phyloP scores from a whole-genome alignment of 2,888 invertebrate genomes.

The Diarsia mendica region DNA sequence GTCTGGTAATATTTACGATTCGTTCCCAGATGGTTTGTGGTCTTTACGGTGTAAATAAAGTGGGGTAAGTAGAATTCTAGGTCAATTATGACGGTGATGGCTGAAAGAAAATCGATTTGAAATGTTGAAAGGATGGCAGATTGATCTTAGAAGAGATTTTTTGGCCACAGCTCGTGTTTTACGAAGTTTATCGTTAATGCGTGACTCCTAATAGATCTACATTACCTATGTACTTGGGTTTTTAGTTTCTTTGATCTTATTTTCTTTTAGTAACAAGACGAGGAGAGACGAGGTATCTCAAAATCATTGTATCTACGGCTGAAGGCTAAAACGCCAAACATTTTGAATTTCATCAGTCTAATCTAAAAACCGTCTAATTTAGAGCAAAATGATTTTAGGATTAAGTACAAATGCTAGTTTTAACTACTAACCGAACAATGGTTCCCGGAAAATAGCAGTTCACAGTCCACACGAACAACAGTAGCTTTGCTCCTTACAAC shows the following conservation, averaged over 20 bases:
- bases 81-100: conserved; percentile 24
- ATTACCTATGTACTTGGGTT: not conserved
- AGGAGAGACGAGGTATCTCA: no score
- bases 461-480: not conserved
- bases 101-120: not conserved
- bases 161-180: not conserved
- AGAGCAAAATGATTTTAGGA: no score
- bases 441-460: not conserved
- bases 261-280: no score
- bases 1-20: conserved; percentile 53
- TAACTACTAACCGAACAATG: not conserved
- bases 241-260: not conserved
- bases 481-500: conserved; percentile 8
- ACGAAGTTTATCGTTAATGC: not conserved
- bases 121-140: not conserved
- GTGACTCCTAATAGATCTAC: not conserved
- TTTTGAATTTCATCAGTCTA: no score
- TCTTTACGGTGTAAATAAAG: conserved; percentile 26
- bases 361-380: no score
- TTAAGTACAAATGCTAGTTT: not conserved
- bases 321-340: not conserved
- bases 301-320: not conserved
- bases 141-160: not conserved
- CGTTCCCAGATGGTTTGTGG: conserved; percentile 51
- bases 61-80: conserved; percentile 36